Percentiles rank a stretch among this genome's conserved stretches.
These are phyloP conservation scores for Bombus picipes DNA, from an alignment of 1,140 invertebrate species.

Conservation along the genomic window DNA sequence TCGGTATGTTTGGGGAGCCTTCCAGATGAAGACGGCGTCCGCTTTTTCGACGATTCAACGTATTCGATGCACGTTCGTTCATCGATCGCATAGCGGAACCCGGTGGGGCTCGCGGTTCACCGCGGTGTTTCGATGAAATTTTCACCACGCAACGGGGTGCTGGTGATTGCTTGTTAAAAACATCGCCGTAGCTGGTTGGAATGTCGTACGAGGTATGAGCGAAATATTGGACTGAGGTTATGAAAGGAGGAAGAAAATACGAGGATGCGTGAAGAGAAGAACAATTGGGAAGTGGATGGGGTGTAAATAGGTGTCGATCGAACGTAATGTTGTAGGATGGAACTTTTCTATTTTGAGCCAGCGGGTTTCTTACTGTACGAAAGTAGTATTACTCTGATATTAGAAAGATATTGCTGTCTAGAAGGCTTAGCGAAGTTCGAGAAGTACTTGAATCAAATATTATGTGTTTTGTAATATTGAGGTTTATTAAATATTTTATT, in stretches of 20 bases:
- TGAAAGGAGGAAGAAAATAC: neutral
- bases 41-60: conserved; percentile 45
- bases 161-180: conserved; percentile 13
- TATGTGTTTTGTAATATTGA: neutral
- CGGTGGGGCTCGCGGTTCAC: neutral
- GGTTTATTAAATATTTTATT: neutral
- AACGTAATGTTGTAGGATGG: neutral
- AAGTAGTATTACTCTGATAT: neutral
- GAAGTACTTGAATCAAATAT: neutral
- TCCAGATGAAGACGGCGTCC: conserved; percentile 9
- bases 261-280: neutral
- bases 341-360: neutral
- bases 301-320: neutral
- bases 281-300: conserved; percentile 18
- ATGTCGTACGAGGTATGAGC: neutral
- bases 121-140: conserved; percentile 42
- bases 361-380: neutral
- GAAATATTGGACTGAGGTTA: neutral
- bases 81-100: conserved; percentile 36
- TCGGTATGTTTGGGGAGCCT: neutral
- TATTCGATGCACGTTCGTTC: conserved; percentile 39
- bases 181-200: neutral
- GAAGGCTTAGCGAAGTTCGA: neutral
- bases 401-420: neutral
- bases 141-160: neutral